Evolutionary conservation across 2,888 invertebrate species (phyloP).

Genomic region (Thyatira batis): DNA sequence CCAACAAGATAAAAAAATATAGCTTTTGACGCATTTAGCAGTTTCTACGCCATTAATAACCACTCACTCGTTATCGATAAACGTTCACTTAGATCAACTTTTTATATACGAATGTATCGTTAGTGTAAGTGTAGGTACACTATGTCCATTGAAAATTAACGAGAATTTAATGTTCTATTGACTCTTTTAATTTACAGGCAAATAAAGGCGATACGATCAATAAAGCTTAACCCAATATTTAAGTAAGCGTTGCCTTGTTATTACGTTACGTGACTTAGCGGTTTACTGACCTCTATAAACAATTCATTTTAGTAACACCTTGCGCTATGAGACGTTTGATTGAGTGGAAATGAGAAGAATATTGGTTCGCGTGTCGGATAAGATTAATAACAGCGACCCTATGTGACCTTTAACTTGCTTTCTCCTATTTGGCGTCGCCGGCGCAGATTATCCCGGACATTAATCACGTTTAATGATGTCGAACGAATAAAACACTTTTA

Average conservation of each 20-base stretch:
- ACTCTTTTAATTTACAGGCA: conserved; percentile 8
- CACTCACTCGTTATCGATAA: neutral
- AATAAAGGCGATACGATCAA: conserved; percentile 17
- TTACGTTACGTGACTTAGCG: conserved; percentile 28
- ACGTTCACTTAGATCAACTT: neutral
- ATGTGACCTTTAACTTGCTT: conserved; percentile 41
- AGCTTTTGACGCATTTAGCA: neutral
- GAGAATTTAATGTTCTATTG: conserved; percentile 19
- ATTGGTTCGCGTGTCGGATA: conserved; percentile 47
- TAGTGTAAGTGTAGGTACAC: neutral
- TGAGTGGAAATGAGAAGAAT: conserved; percentile 27
- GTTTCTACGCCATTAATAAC: neutral
- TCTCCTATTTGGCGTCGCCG: conserved; percentile 44
- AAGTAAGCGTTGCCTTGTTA: conserved; percentile 20
- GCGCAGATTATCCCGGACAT: conserved; percentile 33
- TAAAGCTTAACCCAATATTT: conserved; percentile 28
- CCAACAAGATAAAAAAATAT: conserved; percentile 40
- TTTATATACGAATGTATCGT: neutral
- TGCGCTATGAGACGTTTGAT: conserved; percentile 23
- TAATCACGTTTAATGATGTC: conserved; percentile 47
- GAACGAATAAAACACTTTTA: conserved; percentile 41
- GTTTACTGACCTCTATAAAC: conserved; percentile 31
- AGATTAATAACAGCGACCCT: conserved; percentile 51
- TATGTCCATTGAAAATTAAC: conserved; percentile 7
- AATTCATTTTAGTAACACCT: conserved; percentile 26